Evolutionary conservation across 2,797 vertebrate genomes (phyloP), one percentile per base, ranked within the genome.

Genomic region (Zalophus californianus): DNA sequence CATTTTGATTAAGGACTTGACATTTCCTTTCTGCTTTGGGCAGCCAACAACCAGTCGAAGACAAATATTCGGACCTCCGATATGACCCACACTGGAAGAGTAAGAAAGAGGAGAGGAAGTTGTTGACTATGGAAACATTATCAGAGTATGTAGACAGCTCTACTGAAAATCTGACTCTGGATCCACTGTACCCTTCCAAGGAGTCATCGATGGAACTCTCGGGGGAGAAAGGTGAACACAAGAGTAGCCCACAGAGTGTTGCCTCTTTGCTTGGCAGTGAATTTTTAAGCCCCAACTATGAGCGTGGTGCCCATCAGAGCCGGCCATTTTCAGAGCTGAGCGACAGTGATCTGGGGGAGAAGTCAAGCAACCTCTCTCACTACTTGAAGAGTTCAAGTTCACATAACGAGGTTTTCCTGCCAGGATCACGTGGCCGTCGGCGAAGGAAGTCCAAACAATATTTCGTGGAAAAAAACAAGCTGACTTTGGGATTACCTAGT

Each of bases 381-480:
- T 60, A 73, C 77, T 60, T 58, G 48, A 84, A 82, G 32, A 94
- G 29, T 35, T 77, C 98, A 68, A 92, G 97, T 48, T 93, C 80
- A 78, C 5, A 83, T 5, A 91, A 94, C 27, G 68, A 10, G 8
- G 85, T 91, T 41, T 94, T 87, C 80, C 89, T 96, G 96, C 72
- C 94, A 15, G 84, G 14, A 15, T 90, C 77, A 3, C 96, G 79
- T 2, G 80, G 90, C 80, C 62, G 21, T 32, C 92, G 3, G 25
- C 72, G 95, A 62, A 98, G 52, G 75, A 98, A 86, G 89, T 82
- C 48, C n/a, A 98, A 85, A 54, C 98, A 98, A 62, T 98, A 99
- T 97, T 99, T 99, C 68, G 98, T 99, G 73, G 98, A 99, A 90
- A 99, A 98, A 44, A 99, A 99, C 97, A 99, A 99, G 95, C 82